These are phyloP conservation scores for Gulo gulo DNA, from an alignment of 2,113 vertebrate genomes.

Conservation along the genomic window DNA sequence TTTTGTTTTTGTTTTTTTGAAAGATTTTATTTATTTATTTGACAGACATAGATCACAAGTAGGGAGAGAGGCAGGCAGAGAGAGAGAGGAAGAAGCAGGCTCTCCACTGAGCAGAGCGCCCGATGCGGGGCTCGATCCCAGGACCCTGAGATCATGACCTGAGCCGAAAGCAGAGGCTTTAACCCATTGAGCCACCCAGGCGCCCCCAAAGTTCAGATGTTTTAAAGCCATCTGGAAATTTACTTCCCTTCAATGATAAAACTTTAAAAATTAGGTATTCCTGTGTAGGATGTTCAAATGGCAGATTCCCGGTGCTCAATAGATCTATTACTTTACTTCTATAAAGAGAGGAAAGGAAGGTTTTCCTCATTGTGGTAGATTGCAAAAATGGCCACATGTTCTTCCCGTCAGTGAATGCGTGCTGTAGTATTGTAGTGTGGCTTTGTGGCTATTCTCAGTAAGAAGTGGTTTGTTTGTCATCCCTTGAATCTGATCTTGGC, in stretches of 20 bases:
- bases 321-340: not conserved
- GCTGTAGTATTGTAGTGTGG: not conserved
- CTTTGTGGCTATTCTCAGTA: not conserved
- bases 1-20: too few relatives aligned
- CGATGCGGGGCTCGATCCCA: too few relatives aligned
- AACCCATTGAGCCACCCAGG: too few relatives aligned
- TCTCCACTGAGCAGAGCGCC: too few relatives aligned
- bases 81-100: too few relatives aligned
- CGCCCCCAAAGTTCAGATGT: not conserved
- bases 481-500: not conserved
- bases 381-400: not conserved
- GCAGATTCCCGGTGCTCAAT: not conserved
- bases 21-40: too few relatives aligned
- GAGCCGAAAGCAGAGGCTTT: too few relatives aligned
- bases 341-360: not conserved
- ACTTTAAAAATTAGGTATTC: not conserved
- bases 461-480: not conserved
- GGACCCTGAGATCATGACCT: too few relatives aligned
- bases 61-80: too few relatives aligned
- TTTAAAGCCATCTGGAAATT: constrained; percentile 1
- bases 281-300: not conserved
- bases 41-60: too few relatives aligned
- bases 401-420: not conserved
- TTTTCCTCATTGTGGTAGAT: not conserved
- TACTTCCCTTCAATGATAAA: not conserved